These are phyloP conservation scores for Parazoanthus swiftii DNA, from an alignment of 92 coral and sea anemone genomes.

Conservation along the genomic window DNA sequence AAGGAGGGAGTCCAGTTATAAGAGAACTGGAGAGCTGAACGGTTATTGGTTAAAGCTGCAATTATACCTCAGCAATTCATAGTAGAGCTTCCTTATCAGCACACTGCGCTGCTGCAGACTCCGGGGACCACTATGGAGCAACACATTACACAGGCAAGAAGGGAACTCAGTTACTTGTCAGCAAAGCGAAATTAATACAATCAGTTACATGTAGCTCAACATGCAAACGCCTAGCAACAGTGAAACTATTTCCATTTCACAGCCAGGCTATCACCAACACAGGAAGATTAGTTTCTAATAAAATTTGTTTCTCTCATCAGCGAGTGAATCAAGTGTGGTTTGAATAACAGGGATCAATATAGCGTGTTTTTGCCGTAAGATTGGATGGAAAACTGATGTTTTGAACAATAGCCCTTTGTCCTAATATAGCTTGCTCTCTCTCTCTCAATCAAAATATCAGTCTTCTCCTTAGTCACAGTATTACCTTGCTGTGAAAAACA, in stretches of 20 bases:
- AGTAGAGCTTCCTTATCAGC: conserved; percentile 33
- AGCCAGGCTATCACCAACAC: not conserved
- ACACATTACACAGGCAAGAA: conserved; percentile 24
- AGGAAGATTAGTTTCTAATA: no score
- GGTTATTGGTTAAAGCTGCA: not conserved
- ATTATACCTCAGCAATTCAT: conserved; percentile 36
- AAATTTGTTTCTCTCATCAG: no score
- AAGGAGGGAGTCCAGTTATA: not conserved
- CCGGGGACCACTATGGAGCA: conserved; percentile 26
- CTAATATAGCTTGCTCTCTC: no score
- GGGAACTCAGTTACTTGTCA: conserved; percentile 21
- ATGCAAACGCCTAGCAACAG: not conserved
- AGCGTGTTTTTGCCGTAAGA: no score
- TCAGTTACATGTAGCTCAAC: not conserved
- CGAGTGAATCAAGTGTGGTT: no score
- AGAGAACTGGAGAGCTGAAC: not conserved
- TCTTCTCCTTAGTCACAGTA: no score
- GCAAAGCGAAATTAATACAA: not conserved
- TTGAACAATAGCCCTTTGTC: no score
- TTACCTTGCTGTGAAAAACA: no score
- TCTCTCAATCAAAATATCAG: no score
- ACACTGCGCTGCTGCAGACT: conserved; percentile 20
- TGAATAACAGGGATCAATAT: no score
- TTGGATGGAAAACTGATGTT: no score
- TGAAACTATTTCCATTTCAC: not conserved